phyloP scores from a whole-genome alignment of 2,888 invertebrate genomes.

The Chorisops tibialis region DNA sequence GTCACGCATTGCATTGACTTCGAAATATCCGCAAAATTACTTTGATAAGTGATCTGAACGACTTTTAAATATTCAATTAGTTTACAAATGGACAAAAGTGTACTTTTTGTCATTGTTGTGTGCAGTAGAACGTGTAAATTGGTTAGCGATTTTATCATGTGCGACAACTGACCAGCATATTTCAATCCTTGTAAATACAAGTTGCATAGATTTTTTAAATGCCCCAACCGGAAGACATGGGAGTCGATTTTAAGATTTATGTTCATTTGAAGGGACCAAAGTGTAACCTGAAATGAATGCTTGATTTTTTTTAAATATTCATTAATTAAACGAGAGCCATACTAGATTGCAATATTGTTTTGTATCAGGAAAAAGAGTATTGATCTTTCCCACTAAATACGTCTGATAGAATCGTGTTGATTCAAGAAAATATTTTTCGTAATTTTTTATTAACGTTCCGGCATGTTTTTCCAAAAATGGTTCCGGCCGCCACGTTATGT shows the following conservation, averaged over 20 bases:
- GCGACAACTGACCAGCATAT: constrained; percentile 64
- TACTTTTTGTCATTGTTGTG: constrained; percentile 73
- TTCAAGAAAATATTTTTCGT: constrained; percentile 49
- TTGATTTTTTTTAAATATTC: neutral
- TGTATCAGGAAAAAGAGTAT: constrained; percentile 63
- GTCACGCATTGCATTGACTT: constrained; percentile 71
- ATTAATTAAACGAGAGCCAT: neutral
- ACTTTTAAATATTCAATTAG: constrained; percentile 78
- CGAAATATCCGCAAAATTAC: constrained; percentile 66
- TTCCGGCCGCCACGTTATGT: constrained; percentile 81
- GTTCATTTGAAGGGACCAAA: constrained; percentile 64
- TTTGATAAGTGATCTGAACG: constrained; percentile 66
- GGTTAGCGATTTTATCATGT: constrained; percentile 59
- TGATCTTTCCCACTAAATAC: constrained; percentile 58
- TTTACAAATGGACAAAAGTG: constrained; percentile 72
- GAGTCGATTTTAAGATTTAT: constrained; percentile 53
- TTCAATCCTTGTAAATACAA: constrained; percentile 59
- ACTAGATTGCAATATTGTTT: constrained; percentile 44
- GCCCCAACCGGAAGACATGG: constrained; percentile 55
- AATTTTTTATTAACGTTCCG: constrained; percentile 56
- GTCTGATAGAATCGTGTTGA: constrained; percentile 56
- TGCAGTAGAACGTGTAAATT: constrained; percentile 68
- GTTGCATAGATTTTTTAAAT: constrained; percentile 54
- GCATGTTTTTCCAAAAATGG: constrained; percentile 69
- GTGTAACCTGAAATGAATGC: constrained; percentile 50